Base-by-base conservation (phyloP, 2,113 vertebrate genomes). In the Poecilia latipinna region DNA sequence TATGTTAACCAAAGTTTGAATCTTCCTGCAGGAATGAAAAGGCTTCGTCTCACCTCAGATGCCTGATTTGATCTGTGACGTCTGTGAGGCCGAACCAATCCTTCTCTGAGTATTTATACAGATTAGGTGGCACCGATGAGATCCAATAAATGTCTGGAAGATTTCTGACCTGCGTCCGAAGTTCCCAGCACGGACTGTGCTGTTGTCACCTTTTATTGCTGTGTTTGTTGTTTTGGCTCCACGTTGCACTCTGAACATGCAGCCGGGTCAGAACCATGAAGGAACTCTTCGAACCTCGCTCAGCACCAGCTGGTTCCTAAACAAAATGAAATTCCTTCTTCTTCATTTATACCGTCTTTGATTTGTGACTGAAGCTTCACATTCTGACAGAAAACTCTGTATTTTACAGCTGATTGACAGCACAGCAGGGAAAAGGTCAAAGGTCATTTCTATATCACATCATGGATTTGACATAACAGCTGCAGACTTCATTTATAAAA, bases 161-260 rank as follows among this genome's bases (percentile, higher is more conserved):
- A 77, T 68, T 28, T 19, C 54, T 89, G 85, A 86, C 82, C 65
- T 32, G 73, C 12, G 93, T 90, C 84, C 93, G 84, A 94, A 93
- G 92, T 87, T 91, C 92, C 78, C 67, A 42, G 12, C 5, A 2
- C 33, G 29, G 66, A 33, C 78, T 83, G 89, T 13, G 75, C 37
- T 77, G 90, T 88, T 93, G 86, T 90, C 89, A 89, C 26, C 44
- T 91, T 93, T 94, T 93, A 93, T 90, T 90, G 85, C 90, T 28
- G 70, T 80, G 72, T 42, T 35, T 61, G 75, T 80, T 1, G 15
- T 86, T 86, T 69, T 29, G 68, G 76, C 86, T 92, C 92, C 92
- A 94, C 91, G 92, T 93, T 54, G 39, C 64, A 81, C 51, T 24
- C 29, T 32, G 31, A 86, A 71, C 61, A 7, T 3, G 8, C 10